phyloP scores from a whole-genome alignment of 2,797 vertebrate genomes.

The Aphelocoma californica region DNA sequence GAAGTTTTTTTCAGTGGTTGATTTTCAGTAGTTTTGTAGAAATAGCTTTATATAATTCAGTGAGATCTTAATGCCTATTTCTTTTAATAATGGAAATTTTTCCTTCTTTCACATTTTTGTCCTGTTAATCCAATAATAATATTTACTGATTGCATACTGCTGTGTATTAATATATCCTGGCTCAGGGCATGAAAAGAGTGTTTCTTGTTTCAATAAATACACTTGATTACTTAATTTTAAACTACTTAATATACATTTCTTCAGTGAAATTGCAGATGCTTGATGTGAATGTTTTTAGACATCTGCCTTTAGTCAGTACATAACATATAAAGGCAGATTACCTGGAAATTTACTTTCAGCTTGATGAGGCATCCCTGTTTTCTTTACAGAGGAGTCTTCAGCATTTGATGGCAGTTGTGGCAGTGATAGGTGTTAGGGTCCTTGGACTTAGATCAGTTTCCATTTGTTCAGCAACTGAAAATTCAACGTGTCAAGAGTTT shows the following conservation, averaged over 20 bases:
- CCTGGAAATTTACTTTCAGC: neutral
- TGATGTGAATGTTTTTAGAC: neutral
- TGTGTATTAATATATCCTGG: neutral
- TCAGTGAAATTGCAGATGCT: neutral
- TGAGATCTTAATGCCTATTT: neutral
- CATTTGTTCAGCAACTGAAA: neutral
- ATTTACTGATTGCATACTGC: neutral
- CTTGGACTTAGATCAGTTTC: neutral
- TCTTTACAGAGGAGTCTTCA: neutral
- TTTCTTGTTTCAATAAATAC: neutral
- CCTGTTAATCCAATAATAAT: neutral
- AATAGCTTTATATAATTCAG: neutral
- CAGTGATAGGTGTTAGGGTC: neutral
- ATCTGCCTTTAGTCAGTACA: neutral
- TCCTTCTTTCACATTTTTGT: neutral
- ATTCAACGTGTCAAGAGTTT: neutral
- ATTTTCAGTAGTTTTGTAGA: neutral
- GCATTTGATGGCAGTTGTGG: fast-evolving
- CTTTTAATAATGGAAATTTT: neutral
- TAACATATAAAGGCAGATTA: neutral
- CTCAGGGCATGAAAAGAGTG: neutral
- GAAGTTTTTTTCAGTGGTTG: neutral
- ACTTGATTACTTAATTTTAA: neutral
- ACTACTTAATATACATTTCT: neutral
- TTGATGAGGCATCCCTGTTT: neutral